These are phyloP conservation scores for Pseudorasbora parva DNA, from an alignment of 2,113 vertebrate genomes.

Conservation along the genomic window DNA sequence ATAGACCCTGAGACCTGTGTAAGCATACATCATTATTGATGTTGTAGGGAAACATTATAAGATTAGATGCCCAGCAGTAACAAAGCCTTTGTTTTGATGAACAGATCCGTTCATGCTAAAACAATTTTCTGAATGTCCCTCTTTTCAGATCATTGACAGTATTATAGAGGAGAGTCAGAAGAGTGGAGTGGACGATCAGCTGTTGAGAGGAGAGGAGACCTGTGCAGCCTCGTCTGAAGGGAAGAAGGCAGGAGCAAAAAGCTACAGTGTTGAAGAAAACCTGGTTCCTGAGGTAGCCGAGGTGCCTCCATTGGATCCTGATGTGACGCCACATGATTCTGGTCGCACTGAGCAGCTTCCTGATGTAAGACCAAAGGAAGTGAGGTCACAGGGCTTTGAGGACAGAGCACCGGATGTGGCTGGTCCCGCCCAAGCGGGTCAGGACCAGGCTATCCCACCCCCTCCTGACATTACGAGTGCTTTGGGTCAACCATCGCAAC, in stretches of 20 bases:
- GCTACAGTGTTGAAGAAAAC: background rate
- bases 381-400: slow-evolving; percentile 64
- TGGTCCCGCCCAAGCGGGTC: slow-evolving; percentile 15
- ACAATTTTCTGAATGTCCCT: background rate
- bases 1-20: background rate
- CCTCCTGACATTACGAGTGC: slow-evolving; percentile 75
- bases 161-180: slow-evolving; percentile 97
- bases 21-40: slow-evolving; percentile 32
- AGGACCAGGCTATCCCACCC: slow-evolving; percentile 62
- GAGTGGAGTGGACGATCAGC: slow-evolving; percentile 74
- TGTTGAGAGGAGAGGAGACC: slow-evolving; percentile 64
- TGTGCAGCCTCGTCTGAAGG: background rate
- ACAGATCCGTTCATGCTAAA: background rate
- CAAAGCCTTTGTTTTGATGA: slow-evolving; percentile 10
- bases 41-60: slow-evolving; percentile 1
- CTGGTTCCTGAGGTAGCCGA: background rate
- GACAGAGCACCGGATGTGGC: slow-evolving; percentile 59
- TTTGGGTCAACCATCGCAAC: slow-evolving; percentile 56
- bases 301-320: background rate
- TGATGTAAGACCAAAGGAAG: slow-evolving; percentile 73
- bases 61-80: background rate
- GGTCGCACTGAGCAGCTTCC: background rate
- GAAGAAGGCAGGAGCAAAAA: background rate
- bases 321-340: background rate
- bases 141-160: slow-evolving; percentile 91